Evolutionary conservation across 2,797 vertebrate genomes (phyloP), one percentile per base, ranked within the genome.

Genomic region (Cyclopterus lumpus): DNA sequence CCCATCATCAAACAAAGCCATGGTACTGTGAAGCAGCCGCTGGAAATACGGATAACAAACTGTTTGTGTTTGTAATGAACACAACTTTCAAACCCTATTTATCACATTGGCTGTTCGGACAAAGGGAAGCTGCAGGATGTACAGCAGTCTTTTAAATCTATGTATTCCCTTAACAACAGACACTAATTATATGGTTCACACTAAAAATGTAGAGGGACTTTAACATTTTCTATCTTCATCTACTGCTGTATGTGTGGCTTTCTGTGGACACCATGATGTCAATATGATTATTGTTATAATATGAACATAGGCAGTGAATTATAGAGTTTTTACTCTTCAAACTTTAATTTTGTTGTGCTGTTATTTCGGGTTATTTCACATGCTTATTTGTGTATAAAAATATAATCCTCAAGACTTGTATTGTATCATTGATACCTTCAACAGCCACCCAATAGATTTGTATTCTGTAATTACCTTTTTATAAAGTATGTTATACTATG

Each of bases 1-100:
- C 62, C 73, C 18, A 18, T 69, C 60, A 71, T 34, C 62, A 67
- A 64, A 81, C 68, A 63, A 62, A 57, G 66, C 58, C 22, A 3
- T 8, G 36, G n/a, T 32, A 66, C 57, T 34, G 51, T 55, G 57
- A 53, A 62, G 60, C 44, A 42, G 60, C 57, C 15, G 0, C 55
- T 61, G 62, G 42, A 64, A 62, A 60, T 42, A 26, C 0, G 4
- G 51, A 64, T 38, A 71, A 75, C 51, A 46, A 63, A 79, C 34
- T 57, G 40, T 22, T 71, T 48, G 59, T n/a, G 40, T 67, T 51
- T 3, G 40, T 64, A 64, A 77, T 62, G 55, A 70, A 54, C 49
- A n/a, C n/a, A 49, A 49, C 32, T 69, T 80, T 3, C 24, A 70
- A 15, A 63, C 18, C 14, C 4, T 2, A 5, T 69, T 63, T 8